Conservation (phyloP, 2,797 vertebrate genomes). For the Lagocephalus sceleratus region DNA sequence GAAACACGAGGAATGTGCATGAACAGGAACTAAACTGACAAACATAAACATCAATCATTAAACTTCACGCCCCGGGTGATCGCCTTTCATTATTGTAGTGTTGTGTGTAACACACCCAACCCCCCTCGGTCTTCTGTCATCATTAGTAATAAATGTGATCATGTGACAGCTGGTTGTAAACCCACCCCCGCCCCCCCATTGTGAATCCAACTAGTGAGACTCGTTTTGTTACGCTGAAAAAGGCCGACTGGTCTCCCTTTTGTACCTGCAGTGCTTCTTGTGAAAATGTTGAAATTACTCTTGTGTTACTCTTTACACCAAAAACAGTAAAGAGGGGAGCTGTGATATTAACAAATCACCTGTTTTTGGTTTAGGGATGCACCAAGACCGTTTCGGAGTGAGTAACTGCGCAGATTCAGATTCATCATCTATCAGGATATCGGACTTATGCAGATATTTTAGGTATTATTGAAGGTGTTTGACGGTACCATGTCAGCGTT, state of each 20-base stretch:
- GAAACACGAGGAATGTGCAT: conserved; percentile 55
- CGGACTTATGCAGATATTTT: background rate
- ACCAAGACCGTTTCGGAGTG: conserved; percentile 10
- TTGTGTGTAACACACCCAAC: conserved; percentile 44
- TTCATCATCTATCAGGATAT: no score
- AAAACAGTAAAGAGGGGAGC: conserved; percentile 21
- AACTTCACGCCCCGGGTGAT: conserved; percentile 15
- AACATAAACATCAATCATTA: conserved; percentile 10
- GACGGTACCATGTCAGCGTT: conserved; percentile 14
- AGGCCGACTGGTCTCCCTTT: background rate
- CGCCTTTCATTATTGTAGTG: conserved; percentile 18
- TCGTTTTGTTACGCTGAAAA: background rate
- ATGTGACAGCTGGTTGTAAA: conserved; percentile 13
- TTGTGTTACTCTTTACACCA: conserved; percentile 21
- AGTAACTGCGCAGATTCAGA: background rate
- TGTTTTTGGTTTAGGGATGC: conserved; percentile 18
- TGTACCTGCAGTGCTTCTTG: conserved; percentile 1
- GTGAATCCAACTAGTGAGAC: conserved; percentile 7
- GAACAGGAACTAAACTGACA: conserved; percentile 42
- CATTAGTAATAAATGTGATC: conserved; percentile 17
- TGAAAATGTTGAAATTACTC: conserved; percentile 1
- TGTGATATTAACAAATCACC: conserved; percentile 31
- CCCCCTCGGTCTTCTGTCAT: conserved; percentile 20
- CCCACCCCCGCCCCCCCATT: background rate
- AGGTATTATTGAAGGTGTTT: conserved; percentile 4